Base-by-base conservation (phyloP, 2,113 vertebrate species). In the Cyphomyrus plagiostoma region DNA sequence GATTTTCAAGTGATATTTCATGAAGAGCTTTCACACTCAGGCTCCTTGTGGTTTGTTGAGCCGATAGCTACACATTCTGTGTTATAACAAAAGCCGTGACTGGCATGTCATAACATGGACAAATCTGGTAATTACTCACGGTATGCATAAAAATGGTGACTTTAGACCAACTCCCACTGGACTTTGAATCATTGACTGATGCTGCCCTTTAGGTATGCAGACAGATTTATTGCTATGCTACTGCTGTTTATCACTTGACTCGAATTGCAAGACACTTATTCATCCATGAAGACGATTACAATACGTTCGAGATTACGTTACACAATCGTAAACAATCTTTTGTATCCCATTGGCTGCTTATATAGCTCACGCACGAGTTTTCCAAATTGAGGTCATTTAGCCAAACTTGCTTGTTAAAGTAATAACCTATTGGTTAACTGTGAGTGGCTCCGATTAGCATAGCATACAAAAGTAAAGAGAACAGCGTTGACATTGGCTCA, bases 1-100 rank as follows among this genome's bases (percentile, higher is more conserved):
- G 91, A 92, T 93, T 88, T 93, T 90, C 90, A 89, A 89, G 89
- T 89, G 35, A 89, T 90, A 77, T n/a, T 19, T 42, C 45, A 39
- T 90, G 89, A 92, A 80, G 89, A 90, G 88, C 10, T 53, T 85
- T 88, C 86, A 53, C 53, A 70, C 90, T 92, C 86, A 2, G 88
- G 88, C 88, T 46, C 35, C 35, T 19, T 30, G 49, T 82, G 70
- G 42, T 26, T 23, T 1, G 26, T 52, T 17, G 8, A 87, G 26
- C 11, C 26, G 13, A 39, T 15, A 42, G 21, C 46, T 2, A 53
- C 11, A 7, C 85, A 52, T n/a, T 53, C 49, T 11, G 49, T 39
- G 17, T 53, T 53, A 35, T 23, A 7, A 7, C n/a, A 1, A 52
- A 85, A 87, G 30, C 50, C 15, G 11, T 17, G 26, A 52, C 46